These are phyloP conservation scores for Heliconius congener DNA, from an alignment of 1,140 invertebrate species.

Conservation along the genomic window DNA sequence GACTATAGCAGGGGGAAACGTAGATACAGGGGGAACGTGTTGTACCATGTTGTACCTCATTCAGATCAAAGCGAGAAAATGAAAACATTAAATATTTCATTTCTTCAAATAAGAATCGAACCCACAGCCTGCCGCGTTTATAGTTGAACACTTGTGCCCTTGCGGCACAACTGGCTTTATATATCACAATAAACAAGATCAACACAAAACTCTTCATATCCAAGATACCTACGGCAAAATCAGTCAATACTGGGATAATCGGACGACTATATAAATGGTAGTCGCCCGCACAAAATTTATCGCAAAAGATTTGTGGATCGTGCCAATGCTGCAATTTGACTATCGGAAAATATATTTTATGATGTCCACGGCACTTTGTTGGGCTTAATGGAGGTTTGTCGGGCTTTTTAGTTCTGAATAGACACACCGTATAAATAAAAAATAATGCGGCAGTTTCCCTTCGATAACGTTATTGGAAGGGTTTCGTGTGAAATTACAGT, in stretches of 20 bases:
- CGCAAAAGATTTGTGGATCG: constrained; percentile 69
- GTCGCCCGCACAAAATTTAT: constrained; percentile 63
- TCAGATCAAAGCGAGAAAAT: too few relatives aligned
- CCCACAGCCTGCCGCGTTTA: too few relatives aligned
- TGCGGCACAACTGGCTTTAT: too few relatives aligned
- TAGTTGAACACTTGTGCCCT: too few relatives aligned
- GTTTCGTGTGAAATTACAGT: constrained; percentile 25
- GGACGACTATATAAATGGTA: constrained; percentile 51
- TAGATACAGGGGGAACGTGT: too few relatives aligned
- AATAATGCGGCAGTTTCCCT: neutral
- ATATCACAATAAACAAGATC: neutral
- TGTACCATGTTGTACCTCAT: too few relatives aligned
- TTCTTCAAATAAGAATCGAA: too few relatives aligned
- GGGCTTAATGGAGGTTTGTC: constrained; percentile 61
- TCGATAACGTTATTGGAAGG: constrained; percentile 13
- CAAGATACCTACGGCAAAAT: neutral
- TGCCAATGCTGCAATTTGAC: constrained; percentile 74
- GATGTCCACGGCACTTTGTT: constrained; percentile 69
- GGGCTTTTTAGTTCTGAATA: constrained; percentile 21
- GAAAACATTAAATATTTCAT: neutral
- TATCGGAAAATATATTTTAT: constrained; percentile 78
- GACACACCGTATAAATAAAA: constrained; percentile 1
- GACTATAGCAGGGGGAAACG: too few relatives aligned
- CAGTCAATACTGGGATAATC: constrained; percentile 45
- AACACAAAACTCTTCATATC: neutral